Conservation (phyloP, 2,797 vertebrate genomes). For the Danio albolineatus region DNA sequence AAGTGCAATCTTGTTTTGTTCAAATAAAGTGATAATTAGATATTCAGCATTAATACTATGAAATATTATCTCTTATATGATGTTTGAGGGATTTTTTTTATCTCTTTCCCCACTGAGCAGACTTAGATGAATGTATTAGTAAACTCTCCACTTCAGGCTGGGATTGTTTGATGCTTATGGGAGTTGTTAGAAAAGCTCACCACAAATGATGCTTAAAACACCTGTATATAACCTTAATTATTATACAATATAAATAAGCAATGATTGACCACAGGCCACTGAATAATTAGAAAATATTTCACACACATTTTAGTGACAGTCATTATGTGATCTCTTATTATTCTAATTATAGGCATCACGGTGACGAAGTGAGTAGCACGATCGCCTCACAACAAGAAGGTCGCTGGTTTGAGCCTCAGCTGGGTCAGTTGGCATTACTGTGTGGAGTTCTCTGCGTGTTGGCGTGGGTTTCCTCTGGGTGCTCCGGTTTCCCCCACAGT, state of each 20-base stretch:
- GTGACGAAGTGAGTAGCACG: too few species aligned
- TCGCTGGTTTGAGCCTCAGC: too few species aligned
- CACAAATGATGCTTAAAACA: background rate
- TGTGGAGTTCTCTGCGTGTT: too few species aligned
- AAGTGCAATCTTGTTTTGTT: constrained; percentile 83
- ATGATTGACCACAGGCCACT: too few species aligned
- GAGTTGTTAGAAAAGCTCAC: background rate
- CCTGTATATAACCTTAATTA: background rate
- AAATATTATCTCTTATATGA: constrained; percentile 77
- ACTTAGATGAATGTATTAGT: constrained; percentile 35
- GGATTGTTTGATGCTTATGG: constrained; percentile 1
- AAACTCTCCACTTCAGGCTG: constrained; percentile 1
- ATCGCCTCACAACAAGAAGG: too few species aligned
- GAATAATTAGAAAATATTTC: too few species aligned
- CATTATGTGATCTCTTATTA: too few species aligned
- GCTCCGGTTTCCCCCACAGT: too few species aligned
- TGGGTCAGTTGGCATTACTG: too few species aligned
- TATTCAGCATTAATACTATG: constrained; percentile 78
- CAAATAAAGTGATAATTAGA: constrained; percentile 86
- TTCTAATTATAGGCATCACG: too few species aligned
- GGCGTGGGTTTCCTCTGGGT: too few species aligned
- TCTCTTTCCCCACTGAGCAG: constrained; percentile 67
- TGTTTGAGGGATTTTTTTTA: constrained; percentile 78
- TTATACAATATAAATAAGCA: too few species aligned
- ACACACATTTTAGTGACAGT: background rate